phyloP scores from a whole-genome alignment of 2,797 vertebrate genomes.

The Gymnodraco acuticeps region DNA sequence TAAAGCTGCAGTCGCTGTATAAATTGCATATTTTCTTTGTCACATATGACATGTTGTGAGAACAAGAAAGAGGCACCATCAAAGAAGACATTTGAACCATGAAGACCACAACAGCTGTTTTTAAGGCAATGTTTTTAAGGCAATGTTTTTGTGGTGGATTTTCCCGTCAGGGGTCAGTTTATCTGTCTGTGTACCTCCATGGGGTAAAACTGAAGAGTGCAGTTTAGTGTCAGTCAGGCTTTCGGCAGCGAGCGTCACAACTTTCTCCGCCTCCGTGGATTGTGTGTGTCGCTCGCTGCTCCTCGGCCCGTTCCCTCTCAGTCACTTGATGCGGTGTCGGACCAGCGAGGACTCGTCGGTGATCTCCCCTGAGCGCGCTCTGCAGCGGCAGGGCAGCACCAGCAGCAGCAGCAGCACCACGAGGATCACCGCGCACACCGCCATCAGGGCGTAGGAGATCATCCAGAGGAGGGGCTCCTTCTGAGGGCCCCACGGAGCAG shows the following conservation, averaged over 20 bases:
- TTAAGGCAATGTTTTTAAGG: not conserved
- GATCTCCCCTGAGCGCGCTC: slow-evolving; percentile 84
- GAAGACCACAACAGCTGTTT: slow-evolving; percentile 19
- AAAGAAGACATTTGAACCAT: slow-evolving; percentile 15
- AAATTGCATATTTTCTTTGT: not conserved
- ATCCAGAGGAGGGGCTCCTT: slow-evolving; percentile 92
- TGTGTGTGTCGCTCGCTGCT: slow-evolving; percentile 18
- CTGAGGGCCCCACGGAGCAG: slow-evolving; percentile 82
- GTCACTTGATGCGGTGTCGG: slow-evolving; percentile 96
- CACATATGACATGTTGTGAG: not conserved
- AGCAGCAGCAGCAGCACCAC: slow-evolving; percentile 88
- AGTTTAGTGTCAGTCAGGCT: slow-evolving; percentile 33
- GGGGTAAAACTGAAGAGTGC: slow-evolving; percentile 37
- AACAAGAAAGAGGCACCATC: slow-evolving; percentile 11
- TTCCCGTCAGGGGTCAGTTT: slow-evolving; percentile 60
- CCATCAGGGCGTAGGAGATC: slow-evolving; percentile 93
- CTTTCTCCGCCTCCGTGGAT: slow-evolving; percentile 25
- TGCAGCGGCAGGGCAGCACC: slow-evolving; percentile 83
- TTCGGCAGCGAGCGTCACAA: slow-evolving; percentile 17
- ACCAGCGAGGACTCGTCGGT: slow-evolving; percentile 96
- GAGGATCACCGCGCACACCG: slow-evolving; percentile 89
- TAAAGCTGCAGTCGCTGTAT: not conserved
- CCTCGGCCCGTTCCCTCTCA: slow-evolving; percentile 41
- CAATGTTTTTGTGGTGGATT: slow-evolving; percentile 34
- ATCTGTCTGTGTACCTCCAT: slow-evolving; percentile 34